Percentiles rank a stretch among this genome's conserved stretches.
Evolutionary conservation across 2,888 invertebrate genomes (phyloP).

Genomic region (Drosophila anceps): DNA sequence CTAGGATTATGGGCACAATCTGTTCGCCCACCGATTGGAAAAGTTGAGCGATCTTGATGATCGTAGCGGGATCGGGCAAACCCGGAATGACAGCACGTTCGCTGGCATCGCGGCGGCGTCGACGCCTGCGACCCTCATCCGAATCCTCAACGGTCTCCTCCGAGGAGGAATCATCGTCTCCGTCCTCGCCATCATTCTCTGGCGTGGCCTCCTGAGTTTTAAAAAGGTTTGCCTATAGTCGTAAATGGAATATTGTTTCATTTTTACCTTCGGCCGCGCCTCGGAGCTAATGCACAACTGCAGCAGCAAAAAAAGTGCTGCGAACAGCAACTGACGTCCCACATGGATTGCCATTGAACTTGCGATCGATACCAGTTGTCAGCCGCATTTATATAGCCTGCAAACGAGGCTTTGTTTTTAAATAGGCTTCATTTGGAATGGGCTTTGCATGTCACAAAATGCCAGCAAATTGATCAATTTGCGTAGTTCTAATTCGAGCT

Average conservation of each 20-base stretch:
- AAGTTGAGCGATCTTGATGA: conserved; percentile 82
- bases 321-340: conserved; percentile 30
- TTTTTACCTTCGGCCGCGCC: conserved; percentile 52
- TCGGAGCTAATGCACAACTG: conserved; percentile 33
- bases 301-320: conserved; percentile 32
- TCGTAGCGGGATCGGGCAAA: conserved; percentile 81
- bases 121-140: conserved; percentile 52
- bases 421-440: conserved; percentile 28
- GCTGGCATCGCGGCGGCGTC: conserved; percentile 43
- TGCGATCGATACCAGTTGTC: conserved; percentile 2
- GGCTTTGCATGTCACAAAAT: conserved; percentile 43
- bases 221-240: not conserved
- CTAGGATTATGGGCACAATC: conserved; percentile 78
- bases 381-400: conserved; percentile 35
- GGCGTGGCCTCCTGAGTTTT: conserved; percentile 21
- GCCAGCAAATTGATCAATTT: conserved; percentile 52
- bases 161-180: conserved; percentile 77
- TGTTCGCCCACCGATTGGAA: conserved; percentile 80
- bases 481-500: conserved; percentile 17
- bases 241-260: not conserved
- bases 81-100: conserved; percentile 71
- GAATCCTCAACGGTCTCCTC: conserved; percentile 80
- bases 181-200: conserved; percentile 36
- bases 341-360: conserved; percentile 42
- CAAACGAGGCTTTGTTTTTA: conserved; percentile 18